Evolutionary conservation across 2,888 invertebrate genomes (phyloP).

Genomic region (Oeneis ivallda): DNA sequence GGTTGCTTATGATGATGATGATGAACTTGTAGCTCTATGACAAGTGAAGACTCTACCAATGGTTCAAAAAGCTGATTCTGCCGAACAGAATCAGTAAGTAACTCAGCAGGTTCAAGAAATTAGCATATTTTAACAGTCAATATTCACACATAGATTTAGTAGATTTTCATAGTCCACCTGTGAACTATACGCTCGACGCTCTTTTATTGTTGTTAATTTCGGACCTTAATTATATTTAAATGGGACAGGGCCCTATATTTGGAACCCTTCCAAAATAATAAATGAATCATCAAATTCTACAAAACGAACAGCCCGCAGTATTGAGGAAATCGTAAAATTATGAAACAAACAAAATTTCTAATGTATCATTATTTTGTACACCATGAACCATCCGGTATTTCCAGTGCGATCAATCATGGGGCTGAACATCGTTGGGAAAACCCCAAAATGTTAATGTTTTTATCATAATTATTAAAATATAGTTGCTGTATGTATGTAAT

Average conservation of each 20-base stretch:
- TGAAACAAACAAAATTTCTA: neutral
- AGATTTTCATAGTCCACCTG: neutral
- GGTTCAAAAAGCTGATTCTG: no score
- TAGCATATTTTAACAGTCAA: no score
- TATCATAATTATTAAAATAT: conserved; percentile 10
- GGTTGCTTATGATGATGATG: no score
- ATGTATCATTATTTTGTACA: neutral
- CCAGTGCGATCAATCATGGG: conserved; percentile 21
- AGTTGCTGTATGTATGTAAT: conserved; percentile 17
- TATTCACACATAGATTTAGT: no score
- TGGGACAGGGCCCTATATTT: neutral
- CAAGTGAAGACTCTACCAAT: no score
- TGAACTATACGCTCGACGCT: neutral
- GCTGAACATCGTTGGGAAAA: conserved; percentile 46
- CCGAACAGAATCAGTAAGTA: no score
- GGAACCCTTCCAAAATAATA: conserved; percentile 18
- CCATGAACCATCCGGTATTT: conserved; percentile 28
- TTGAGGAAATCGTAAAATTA: conserved; percentile 4
- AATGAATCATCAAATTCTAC: conserved; percentile 6
- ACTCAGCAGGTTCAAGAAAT: no score
- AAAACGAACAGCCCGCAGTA: neutral
- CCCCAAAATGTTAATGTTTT: conserved; percentile 41
- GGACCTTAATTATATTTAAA: conserved; percentile 8
- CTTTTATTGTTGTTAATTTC: neutral
- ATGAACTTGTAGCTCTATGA: no score